phyloP scores from a whole-genome alignment of 2,888 invertebrate genomes.

The Andrena marginata region DNA sequence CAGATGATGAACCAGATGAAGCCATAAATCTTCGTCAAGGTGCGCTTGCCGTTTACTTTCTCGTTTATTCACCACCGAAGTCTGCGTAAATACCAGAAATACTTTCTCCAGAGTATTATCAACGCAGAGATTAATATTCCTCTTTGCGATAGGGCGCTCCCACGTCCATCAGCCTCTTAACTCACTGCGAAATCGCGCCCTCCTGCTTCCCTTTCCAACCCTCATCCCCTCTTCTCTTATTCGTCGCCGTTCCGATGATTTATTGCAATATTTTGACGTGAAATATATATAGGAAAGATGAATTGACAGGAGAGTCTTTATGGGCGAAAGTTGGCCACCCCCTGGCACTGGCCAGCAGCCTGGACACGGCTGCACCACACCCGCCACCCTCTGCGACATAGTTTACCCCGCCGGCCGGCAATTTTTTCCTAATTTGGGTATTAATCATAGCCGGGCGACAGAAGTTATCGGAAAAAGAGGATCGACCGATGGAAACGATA shows the following conservation, averaged over 20 bases:
- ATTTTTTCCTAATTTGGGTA: slow-evolving; percentile 76
- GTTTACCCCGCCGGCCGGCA: slow-evolving; percentile 36
- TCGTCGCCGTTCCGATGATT: slow-evolving; percentile 81
- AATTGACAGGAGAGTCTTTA: slow-evolving; percentile 83
- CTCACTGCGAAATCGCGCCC: slow-evolving; percentile 51
- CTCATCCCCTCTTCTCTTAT: slow-evolving; percentile 58
- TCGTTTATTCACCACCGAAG: slow-evolving; percentile 1
- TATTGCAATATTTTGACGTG: slow-evolving; percentile 84
- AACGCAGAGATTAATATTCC: slow-evolving; percentile 81
- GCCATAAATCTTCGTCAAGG: slow-evolving; percentile 48
- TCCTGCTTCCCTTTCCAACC: slow-evolving; percentile 33
- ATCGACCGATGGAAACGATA: neutral
- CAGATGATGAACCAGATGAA: neutral
- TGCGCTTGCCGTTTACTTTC: slow-evolving; percentile 25
- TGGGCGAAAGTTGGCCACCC: slow-evolving; percentile 81
- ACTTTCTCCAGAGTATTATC: slow-evolving; percentile 71
- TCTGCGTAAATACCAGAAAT: slow-evolving; percentile 57
- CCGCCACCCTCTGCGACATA: slow-evolving; percentile 42
- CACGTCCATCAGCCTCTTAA: slow-evolving; percentile 73
- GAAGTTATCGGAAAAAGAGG: slow-evolving; percentile 31
- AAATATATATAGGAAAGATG: slow-evolving; percentile 82
- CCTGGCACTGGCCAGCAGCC: slow-evolving; percentile 57
- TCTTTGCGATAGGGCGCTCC: slow-evolving; percentile 70
- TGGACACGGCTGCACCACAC: slow-evolving; percentile 57
- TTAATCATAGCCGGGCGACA: slow-evolving; percentile 57